These are phyloP conservation scores for Terebella lapidaria DNA, from an alignment of 2,888 invertebrate species.

Conservation along the genomic window DNA sequence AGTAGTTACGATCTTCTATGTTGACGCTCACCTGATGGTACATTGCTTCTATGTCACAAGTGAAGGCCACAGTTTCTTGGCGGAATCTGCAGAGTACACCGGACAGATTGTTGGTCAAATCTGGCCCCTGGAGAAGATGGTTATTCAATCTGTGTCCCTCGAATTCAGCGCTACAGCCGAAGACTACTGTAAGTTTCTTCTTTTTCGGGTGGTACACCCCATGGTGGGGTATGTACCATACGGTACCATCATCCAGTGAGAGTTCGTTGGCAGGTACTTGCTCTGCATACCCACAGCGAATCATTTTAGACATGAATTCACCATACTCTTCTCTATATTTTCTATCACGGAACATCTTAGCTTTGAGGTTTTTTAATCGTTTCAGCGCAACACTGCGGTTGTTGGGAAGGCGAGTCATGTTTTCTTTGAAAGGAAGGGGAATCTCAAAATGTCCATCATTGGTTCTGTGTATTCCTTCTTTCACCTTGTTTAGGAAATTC, in stretches of 20 bases:
- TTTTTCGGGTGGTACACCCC: conserved; percentile 1
- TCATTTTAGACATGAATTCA: background rate
- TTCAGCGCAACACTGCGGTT: background rate
- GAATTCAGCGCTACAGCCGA: background rate
- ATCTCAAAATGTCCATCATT: conserved; percentile 1
- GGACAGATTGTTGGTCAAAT: background rate
- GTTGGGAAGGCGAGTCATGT: background rate
- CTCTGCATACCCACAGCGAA: background rate
- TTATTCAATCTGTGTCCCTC: background rate
- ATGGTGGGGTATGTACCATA: conserved; percentile 3
- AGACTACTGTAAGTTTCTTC: background rate
- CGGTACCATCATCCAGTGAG: too few species aligned
- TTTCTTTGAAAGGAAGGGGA: background rate
- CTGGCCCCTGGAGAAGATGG: background rate
- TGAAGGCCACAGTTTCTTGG: background rate
- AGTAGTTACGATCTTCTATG: background rate
- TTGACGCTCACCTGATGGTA: background rate
- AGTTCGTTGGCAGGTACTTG: background rate
- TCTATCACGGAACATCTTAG: background rate
- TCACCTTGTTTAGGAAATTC: background rate
- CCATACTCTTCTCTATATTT: background rate
- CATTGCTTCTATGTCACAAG: conserved; percentile 4
- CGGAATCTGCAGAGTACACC: background rate
- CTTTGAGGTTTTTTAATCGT: background rate
- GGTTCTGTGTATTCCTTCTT: background rate